Percentiles rank a stretch among this genome's conserved stretches.
phyloP scores from a whole-genome alignment of 1,140 invertebrate genomes.

The Berghia stephanieae region DNA sequence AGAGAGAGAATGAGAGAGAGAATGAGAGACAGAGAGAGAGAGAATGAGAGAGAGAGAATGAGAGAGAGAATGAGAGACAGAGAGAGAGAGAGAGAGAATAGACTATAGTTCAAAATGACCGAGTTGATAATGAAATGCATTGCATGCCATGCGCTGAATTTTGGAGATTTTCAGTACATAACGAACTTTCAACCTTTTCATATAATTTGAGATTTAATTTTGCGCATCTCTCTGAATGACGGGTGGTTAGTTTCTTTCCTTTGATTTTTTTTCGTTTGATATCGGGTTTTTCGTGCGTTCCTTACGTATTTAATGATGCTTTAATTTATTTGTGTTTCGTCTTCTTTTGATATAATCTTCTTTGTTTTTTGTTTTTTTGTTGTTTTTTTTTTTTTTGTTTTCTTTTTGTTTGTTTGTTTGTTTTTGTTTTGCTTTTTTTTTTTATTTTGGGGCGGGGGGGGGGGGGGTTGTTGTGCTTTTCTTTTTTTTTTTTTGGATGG shows the following conservation, averaged over 20 bases:
- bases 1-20: background rate
- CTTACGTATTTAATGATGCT: too few relatives aligned
- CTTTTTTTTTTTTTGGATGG: too few relatives aligned
- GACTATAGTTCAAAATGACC: background rate
- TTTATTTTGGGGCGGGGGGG: too few relatives aligned
- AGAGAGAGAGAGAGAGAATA: background rate
- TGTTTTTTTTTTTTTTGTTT: too few relatives aligned
- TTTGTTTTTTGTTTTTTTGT: too few relatives aligned
- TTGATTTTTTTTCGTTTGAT: background rate
- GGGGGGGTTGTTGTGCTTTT: too few relatives aligned
- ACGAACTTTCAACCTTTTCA: too few relatives aligned
- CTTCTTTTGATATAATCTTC: too few relatives aligned
- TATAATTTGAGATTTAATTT: too few relatives aligned
- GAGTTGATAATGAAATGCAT: background rate
- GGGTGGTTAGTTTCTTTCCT: slow-evolving; percentile 4
- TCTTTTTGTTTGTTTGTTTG: too few relatives aligned
- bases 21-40: background rate
- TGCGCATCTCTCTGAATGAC: background rate
- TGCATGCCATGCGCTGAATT: background rate
- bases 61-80: background rate
- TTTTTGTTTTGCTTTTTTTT: too few relatives aligned
- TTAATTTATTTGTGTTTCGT: too few relatives aligned
- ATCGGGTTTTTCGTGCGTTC: background rate
- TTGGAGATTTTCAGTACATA: background rate
- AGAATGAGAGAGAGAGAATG: background rate